Percentiles rank a stretch among this genome's conserved stretches.
Evolutionary conservation across 2,888 invertebrate genomes (phyloP).

Genomic region (Ceraclea dissimilis): DNA sequence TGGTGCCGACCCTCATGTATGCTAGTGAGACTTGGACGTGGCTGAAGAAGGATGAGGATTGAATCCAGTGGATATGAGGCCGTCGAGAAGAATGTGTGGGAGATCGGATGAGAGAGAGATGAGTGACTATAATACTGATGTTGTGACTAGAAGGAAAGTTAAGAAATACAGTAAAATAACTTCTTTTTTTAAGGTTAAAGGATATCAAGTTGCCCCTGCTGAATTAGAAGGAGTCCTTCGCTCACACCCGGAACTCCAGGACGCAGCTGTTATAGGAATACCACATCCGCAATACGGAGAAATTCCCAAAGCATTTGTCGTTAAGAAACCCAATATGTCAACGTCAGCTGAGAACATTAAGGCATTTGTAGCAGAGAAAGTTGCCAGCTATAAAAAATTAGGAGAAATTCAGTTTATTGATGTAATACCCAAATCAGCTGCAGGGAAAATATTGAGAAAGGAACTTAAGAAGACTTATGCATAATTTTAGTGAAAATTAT

Average conservation of each 20-base stretch:
- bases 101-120: no score
- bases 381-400: constrained; percentile 70
- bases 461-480: constrained; percentile 42
- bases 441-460: constrained; percentile 72
- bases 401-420: constrained; percentile 60
- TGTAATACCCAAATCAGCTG: constrained; percentile 64
- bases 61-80: no score
- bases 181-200: constrained; percentile 47
- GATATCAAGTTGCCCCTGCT: constrained; percentile 38
- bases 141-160: no score
- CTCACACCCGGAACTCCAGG: constrained; percentile 56
- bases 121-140: no score
- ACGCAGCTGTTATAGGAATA: constrained; percentile 70
- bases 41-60: no score
- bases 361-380: constrained; percentile 58
- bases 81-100: no score
- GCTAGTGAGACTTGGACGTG: no score
- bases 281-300: constrained; percentile 57
- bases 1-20: no score
- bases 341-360: constrained; percentile 51
- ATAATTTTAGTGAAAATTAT: no score
- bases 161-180: no score
- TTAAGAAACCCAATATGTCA: constrained; percentile 37
- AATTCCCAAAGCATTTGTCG: constrained; percentile 60
- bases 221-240: constrained; percentile 44